Evolutionary conservation across 2,797 vertebrate species (phyloP), one percentile per base, ranked within the genome.

Genomic region (Lacerta viridis): DNA sequence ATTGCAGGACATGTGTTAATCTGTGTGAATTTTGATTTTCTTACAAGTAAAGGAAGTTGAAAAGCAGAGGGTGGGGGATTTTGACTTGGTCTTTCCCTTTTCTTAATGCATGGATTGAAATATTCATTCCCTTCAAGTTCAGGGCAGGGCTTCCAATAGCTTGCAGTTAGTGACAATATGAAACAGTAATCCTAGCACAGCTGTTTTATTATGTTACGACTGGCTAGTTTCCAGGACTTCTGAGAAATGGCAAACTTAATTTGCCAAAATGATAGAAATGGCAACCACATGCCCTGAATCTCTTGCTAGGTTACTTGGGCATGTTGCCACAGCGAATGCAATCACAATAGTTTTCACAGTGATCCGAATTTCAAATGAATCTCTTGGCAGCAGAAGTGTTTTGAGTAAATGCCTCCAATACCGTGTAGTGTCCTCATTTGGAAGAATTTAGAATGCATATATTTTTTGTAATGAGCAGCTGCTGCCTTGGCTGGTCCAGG

Each of bases 221-320:
- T 96, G 96, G 95, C 94, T 1, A 1, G 1, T 50, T 82, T 89
- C 95, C 96, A 97, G 94, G 91, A 72, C 90, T 97, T 96, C 96
- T 96, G 94, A 97, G 97, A 97, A 96, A 96, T 79, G 95, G 95
- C 94, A 93, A 93, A 87, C 90, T 17, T 1, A 46, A 20, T 61
- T 91, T 95, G 95, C 96, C 96, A 95, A 92, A 95, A 95, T 86
- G 95, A 95, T 95, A 96, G 88, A 94, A 95, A 95, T 90, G 95
- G 95, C 96, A 97, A 85, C 94, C 82, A 13, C 46, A 1, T 64
- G 79, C 89, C 41, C 23, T 0, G 5, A 20, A 68, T 36, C 74
- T 18, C n/a, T 89, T 91, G 93, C 95, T 94, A 96, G 93, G 1
- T 87, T 91, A 91, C 91, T 91, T 68, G 93, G 96, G 95, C 94